Conservation (phyloP, 2,113 vertebrate genomes). For the Taxidea taxus region DNA sequence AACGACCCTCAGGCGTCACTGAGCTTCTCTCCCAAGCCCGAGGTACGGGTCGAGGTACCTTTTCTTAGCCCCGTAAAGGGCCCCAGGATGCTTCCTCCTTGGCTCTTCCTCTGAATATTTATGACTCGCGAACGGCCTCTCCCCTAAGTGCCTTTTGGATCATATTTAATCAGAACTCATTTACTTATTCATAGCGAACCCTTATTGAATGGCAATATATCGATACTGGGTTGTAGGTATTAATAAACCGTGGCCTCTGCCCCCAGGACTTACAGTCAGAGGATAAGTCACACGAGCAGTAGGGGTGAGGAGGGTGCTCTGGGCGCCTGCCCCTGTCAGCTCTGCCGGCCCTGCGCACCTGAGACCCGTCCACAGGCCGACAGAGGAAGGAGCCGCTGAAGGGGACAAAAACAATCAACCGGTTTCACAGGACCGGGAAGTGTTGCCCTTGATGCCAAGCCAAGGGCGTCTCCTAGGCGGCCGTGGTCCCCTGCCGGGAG, state of each 20-base stretch:
- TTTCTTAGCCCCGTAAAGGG: background rate
- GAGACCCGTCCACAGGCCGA: background rate
- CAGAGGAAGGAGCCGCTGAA: fast-evolving
- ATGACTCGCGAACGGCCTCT: constrained; percentile 1
- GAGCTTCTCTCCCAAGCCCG: background rate
- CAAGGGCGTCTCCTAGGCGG: background rate
- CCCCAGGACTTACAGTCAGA: background rate
- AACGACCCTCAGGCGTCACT: background rate
- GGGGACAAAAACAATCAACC: background rate
- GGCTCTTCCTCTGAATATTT: constrained; percentile 2
- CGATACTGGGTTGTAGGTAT: background rate
- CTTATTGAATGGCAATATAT: background rate
- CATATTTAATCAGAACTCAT: background rate
- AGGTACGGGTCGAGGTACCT: background rate
- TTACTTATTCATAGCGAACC: background rate
- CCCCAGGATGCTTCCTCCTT: background rate
- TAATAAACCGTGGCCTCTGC: background rate
- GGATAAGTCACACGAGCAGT: fast-evolving
- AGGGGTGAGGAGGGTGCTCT: background rate
- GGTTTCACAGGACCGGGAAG: fast-evolving
- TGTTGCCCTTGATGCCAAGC: fast-evolving
- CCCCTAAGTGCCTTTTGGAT: constrained; percentile 51
- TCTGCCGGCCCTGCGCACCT: fast-evolving
- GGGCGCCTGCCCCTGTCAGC: background rate
- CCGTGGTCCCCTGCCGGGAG: background rate